Evolutionary conservation across 2,888 invertebrate species (phyloP).

Genomic region (Chorisops tibialis): DNA sequence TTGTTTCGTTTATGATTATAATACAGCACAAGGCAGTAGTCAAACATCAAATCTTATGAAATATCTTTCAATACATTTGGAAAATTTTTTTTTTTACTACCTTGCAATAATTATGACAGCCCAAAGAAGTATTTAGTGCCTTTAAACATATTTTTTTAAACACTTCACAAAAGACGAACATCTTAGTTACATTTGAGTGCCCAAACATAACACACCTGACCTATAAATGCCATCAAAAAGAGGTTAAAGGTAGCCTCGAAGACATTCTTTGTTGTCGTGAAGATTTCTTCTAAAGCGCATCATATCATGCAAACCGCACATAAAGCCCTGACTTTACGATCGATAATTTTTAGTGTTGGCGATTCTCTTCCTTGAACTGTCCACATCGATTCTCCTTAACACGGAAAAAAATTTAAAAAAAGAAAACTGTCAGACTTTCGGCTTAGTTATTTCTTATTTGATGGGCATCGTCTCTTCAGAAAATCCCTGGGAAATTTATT

Average conservation of each 20-base stretch:
- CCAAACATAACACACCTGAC: constrained; percentile 17
- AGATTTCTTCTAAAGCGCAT: constrained; percentile 3
- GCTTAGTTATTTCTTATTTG: too few species aligned
- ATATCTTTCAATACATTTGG: too few species aligned
- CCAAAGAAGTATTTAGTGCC: too few species aligned
- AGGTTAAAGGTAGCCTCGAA: constrained; percentile 5
- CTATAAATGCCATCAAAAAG: not conserved
- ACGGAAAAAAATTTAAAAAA: not conserved
- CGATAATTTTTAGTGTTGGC: constrained; percentile 19
- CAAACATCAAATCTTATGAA: too few species aligned
- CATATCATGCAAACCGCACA: constrained; percentile 5
- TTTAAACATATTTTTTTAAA: too few species aligned
- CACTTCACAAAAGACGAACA: too few species aligned
- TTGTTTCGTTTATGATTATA: too few species aligned
- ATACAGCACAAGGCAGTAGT: too few species aligned
- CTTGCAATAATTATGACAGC: too few species aligned
- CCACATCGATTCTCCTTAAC: constrained; percentile 18
- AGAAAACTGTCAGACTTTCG: too few species aligned
- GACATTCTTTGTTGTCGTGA: constrained; percentile 15
- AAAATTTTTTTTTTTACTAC: too few species aligned
- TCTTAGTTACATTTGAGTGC: too few species aligned
- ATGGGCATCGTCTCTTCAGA: not conserved
- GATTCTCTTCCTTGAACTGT: constrained; percentile 14
- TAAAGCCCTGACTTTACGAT: constrained; percentile 14
- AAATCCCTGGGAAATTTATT: constrained; percentile 11